phyloP scores from a whole-genome alignment of 2,113 vertebrate genomes.

The Daboia siamensis region DNA sequence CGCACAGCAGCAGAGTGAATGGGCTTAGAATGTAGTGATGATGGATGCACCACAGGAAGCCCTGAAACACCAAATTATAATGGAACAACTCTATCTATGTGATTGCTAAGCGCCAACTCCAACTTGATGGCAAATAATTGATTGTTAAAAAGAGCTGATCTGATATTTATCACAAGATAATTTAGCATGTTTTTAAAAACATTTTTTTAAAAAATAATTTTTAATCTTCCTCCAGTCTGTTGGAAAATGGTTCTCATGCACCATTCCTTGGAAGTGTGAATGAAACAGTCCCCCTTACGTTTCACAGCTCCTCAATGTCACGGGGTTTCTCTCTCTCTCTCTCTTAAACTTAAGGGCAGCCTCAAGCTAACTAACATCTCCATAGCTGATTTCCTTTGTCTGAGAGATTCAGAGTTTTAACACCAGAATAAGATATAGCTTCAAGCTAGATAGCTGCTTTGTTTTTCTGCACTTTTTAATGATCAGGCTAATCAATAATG shows the following conservation, averaged over 20 bases:
- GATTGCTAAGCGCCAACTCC: neutral
- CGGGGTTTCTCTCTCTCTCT: neutral
- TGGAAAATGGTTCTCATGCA: neutral
- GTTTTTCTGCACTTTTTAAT: constrained; percentile 46
- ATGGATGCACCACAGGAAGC: neutral
- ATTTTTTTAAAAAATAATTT: neutral
- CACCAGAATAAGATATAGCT: neutral
- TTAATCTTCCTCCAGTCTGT: neutral
- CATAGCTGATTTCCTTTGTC: neutral
- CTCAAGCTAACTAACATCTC: neutral
- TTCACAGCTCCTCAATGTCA: neutral
- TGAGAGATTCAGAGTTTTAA: neutral
- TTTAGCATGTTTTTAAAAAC: neutral
- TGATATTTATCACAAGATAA: neutral
- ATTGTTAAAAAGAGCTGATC: neutral
- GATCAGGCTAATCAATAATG: constrained; percentile 50
- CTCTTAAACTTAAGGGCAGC: neutral
- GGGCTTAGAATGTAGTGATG: neutral
- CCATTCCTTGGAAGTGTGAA: neutral
- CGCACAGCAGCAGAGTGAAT: neutral
- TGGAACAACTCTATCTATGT: neutral
- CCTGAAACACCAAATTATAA: neutral
- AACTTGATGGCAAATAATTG: neutral
- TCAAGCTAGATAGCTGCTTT: constrained; percentile 50
- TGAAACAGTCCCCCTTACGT: neutral